These are phyloP conservation scores for Smutsia gigantea DNA, from an alignment of 2,797 vertebrate species.

Conservation along the genomic window DNA sequence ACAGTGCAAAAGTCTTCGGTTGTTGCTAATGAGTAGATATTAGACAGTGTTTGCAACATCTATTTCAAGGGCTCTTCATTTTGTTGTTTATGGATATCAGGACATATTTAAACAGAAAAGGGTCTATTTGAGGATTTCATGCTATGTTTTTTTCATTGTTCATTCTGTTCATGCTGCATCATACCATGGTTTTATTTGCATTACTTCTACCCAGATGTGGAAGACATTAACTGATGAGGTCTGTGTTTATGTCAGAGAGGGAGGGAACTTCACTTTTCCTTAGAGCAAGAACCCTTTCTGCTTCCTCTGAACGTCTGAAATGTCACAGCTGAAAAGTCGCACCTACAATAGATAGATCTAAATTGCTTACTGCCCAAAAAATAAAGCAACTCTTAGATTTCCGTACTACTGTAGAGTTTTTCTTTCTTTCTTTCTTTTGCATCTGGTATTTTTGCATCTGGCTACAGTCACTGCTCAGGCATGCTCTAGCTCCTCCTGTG, in stretches of 20 bases:
- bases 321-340: slow-evolving; percentile 23
- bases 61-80: background rate
- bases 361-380: slow-evolving; percentile 55
- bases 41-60: background rate
- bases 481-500: background rate
- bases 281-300: slow-evolving; percentile 53
- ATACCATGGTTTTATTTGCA: slow-evolving; percentile 66
- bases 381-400: slow-evolving; percentile 31
- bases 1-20: background rate
- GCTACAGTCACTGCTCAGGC: slow-evolving; percentile 21
- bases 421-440: background rate
- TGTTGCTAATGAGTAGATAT: background rate
- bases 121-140: slow-evolving; percentile 57
- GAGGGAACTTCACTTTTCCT: slow-evolving; percentile 50
- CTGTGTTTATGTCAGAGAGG: slow-evolving; percentile 70
- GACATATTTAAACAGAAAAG: background rate
- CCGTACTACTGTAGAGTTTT: slow-evolving; percentile 52
- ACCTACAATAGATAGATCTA: slow-evolving; percentile 54
- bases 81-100: background rate
- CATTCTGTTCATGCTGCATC: slow-evolving; percentile 81
- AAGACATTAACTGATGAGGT: slow-evolving; percentile 79
- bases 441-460: background rate
- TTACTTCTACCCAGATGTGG: slow-evolving; percentile 82
- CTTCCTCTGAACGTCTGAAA: slow-evolving; percentile 43
- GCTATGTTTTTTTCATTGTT: slow-evolving; percentile 55